phyloP scores from a whole-genome alignment of 2,888 invertebrate species.

The Trichopoda pennipes region DNA sequence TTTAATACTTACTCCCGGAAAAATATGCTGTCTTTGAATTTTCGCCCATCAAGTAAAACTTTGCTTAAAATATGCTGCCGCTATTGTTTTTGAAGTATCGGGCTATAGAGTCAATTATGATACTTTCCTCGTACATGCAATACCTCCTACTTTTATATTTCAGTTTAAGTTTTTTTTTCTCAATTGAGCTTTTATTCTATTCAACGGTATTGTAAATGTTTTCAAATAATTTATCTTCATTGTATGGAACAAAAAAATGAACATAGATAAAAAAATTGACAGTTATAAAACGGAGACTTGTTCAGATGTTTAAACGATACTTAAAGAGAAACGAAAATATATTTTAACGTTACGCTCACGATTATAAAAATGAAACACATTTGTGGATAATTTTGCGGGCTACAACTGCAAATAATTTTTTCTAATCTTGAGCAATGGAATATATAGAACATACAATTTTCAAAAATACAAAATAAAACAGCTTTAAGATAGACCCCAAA shows the following conservation, averaged over 20 bases:
- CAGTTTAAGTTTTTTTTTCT: constrained; percentile 20
- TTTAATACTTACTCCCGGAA: too few relatives aligned
- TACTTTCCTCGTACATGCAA: constrained; percentile 4
- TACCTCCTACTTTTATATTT: constrained; percentile 42
- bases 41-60: too few relatives aligned
- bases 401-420: too few relatives aligned
- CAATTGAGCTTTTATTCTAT: constrained; percentile 27
- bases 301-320: constrained; percentile 51
- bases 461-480: too few relatives aligned
- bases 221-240: constrained; percentile 63
- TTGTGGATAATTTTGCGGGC: neutral
- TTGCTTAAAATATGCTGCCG: too few relatives aligned
- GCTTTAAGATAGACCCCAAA: too few relatives aligned
- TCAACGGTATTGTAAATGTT: constrained; percentile 51
- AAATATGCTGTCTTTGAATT: too few relatives aligned
- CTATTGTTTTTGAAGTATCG: too few relatives aligned
- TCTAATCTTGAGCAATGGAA: neutral
- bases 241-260: constrained; percentile 43
- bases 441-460: too few relatives aligned
- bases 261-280: constrained; percentile 42
- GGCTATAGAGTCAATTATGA: neutral
- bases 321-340: constrained; percentile 21
- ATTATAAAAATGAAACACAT: neutral
- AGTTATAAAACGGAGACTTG: constrained; percentile 32
- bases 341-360: neutral